Evolutionary conservation across 2,113 vertebrate species (phyloP).

Genomic region (Pholis gunnellus): DNA sequence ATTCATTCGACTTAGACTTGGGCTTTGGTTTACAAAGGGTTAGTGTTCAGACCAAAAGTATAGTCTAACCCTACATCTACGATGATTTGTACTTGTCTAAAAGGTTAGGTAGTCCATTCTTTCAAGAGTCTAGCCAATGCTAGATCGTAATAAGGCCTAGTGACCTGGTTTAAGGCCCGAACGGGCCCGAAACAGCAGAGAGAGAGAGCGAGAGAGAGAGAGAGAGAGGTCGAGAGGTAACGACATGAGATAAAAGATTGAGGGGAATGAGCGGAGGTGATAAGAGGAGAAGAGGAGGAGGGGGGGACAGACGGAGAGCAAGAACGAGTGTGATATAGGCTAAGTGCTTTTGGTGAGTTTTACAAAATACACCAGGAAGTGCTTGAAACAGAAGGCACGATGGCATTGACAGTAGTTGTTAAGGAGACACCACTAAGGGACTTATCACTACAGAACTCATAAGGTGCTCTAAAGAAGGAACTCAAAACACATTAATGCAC

Average conservation of each 20-base stretch:
- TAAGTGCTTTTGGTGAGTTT: constrained; percentile 87
- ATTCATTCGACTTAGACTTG: constrained; percentile 50
- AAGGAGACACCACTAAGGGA: constrained; percentile 83
- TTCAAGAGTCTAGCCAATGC: constrained; percentile 53
- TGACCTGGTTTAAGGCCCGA: constrained; percentile 64
- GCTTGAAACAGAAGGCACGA: constrained; percentile 88
- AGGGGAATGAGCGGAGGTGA: constrained; percentile 30
- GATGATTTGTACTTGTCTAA: constrained; percentile 35
- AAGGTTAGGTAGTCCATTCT: constrained; percentile 51
- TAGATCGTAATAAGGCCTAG: constrained; percentile 53
- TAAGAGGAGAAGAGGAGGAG: constrained; percentile 13
- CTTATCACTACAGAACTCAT: constrained; percentile 76
- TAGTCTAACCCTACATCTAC: constrained; percentile 37
- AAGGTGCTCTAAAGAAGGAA: constrained; percentile 82
- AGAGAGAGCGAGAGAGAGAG: not conserved
- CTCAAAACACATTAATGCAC: constrained; percentile 78
- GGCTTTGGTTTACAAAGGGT: constrained; percentile 77
- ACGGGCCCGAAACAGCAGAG: constrained; percentile 27
- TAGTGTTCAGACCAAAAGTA: constrained; percentile 51
- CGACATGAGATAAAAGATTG: constrained; percentile 35
- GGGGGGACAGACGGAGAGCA: constrained; percentile 30
- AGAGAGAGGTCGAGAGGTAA: constrained; percentile 18
- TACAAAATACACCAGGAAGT: constrained; percentile 87
- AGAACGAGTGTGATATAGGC: constrained; percentile 64
- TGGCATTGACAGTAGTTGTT: constrained; percentile 84